Conservation (phyloP, 2,888 invertebrate species). For the Drosophila barbarae region DNA sequence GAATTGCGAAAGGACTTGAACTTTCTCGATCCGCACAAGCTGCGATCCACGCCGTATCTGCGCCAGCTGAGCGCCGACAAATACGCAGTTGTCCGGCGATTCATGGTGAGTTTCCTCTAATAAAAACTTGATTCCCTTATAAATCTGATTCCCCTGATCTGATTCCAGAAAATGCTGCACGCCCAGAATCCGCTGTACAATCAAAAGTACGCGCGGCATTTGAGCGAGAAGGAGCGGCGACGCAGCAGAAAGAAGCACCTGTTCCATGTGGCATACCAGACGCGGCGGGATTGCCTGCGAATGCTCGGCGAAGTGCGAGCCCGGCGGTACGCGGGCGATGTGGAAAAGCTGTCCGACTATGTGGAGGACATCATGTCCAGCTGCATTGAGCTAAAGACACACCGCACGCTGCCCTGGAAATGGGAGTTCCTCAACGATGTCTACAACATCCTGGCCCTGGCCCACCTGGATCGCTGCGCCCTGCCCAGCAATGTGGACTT, state of each 20-base stretch:
- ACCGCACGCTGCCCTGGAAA: constrained; percentile 77
- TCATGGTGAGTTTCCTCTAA: constrained; percentile 58
- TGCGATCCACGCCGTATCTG: constrained; percentile 55
- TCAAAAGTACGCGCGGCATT: constrained; percentile 40
- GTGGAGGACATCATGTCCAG: constrained; percentile 74
- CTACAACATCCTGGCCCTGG: constrained; percentile 74
- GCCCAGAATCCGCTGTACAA: constrained; percentile 74
- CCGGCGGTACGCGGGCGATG: constrained; percentile 48
- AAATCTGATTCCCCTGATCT: not conserved
- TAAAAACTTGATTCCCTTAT: no score
- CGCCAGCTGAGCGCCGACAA: constrained; percentile 47
- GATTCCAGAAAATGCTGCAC: constrained; percentile 74
- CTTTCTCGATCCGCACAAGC: constrained; percentile 55
- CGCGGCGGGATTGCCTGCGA: constrained; percentile 71
- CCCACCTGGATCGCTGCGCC: constrained; percentile 65
- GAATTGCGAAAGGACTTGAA: constrained; percentile 51
- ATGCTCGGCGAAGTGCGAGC: constrained; percentile 63
- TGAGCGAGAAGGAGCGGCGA: constrained; percentile 33
- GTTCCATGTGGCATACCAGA: constrained; percentile 69
- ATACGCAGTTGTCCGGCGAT: constrained; percentile 61
- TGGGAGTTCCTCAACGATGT: constrained; percentile 77
- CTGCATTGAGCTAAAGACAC: constrained; percentile 71
- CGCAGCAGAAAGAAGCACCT: constrained; percentile 58
- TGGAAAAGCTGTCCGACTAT: constrained; percentile 64
- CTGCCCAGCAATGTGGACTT: constrained; percentile 44